Evolutionary conservation across 2,888 invertebrate species (phyloP), one percentile per base, ranked within the genome.

Genomic region (Eretmocerus hayati): DNA sequence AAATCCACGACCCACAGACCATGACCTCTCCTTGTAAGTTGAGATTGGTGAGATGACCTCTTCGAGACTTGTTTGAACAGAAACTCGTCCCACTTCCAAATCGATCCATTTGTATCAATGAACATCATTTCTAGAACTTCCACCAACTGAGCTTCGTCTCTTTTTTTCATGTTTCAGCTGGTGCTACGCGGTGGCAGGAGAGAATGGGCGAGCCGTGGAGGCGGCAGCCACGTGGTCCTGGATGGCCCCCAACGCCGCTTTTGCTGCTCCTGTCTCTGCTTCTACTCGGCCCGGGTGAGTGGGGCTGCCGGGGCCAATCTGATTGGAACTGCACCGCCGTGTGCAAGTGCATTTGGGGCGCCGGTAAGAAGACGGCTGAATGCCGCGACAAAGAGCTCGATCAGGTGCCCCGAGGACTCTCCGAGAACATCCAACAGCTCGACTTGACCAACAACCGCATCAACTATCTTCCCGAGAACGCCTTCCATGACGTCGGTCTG

Each of bases 281-380:
- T n/a, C 19, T 18, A 19, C 22, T 9, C 71, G 48, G 52, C 65
- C 51, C 58, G 66, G 40, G 64, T 72, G 9, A 63, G 72, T 37
- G 65, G 74, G 41, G 73, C 72, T n/a, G n/a, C n/a, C n/a, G n/a
- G 18, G 76, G 77, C 39, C 58, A 66, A 30, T 61, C 65, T 3
- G 71, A 72, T 60, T 81, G 81, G 69, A 75, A 74, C 23, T 87
- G 85, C 68, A 79, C 81, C 9, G 66, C 75, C 55, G 75, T 75
- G 48, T 92, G 92, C 74, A 81, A 83, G 63, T 92, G 92, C 69
- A 83, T 84, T 56, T 92, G 92, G 91, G 82, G 82, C 22, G 83
- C 84, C 51, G 90, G 91, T 5, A 88, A 85, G 69, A 89, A 86
- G 67, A 83, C 83, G 19, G 91, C 90, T 2, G 86, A 89, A 59